These are phyloP conservation scores for Cosmopolites sordidus DNA, from an alignment of 2,888 invertebrate species.

Conservation along the genomic window DNA sequence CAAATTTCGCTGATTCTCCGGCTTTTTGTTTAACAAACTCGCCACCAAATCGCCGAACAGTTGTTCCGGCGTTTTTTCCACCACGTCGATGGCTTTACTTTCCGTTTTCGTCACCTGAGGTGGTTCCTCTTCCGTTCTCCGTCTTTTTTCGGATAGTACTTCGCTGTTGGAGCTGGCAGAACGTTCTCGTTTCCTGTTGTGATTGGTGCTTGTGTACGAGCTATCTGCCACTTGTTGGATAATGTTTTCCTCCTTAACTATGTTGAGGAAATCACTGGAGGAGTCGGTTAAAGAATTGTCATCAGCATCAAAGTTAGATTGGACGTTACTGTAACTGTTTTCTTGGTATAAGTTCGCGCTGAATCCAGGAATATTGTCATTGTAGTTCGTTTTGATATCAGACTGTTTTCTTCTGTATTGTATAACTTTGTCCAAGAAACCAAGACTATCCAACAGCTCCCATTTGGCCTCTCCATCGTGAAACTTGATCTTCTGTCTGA, in stretches of 20 bases:
- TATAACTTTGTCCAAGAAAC: constrained; percentile 39
- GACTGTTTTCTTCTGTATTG: constrained; percentile 34
- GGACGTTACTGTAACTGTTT: constrained; percentile 5
- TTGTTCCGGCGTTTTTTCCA: constrained; percentile 35
- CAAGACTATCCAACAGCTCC: constrained; percentile 37
- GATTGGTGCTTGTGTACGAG: constrained; percentile 24
- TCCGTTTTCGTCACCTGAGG: neutral
- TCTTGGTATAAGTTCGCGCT: neutral
- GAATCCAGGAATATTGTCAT: neutral
- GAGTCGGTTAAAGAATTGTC: constrained; percentile 33
- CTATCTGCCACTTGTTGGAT: constrained; percentile 32
- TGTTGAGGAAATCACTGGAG: constrained; percentile 28
- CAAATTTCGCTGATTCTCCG: constrained; percentile 36
- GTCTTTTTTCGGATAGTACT: constrained; percentile 21
- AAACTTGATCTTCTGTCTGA: constrained; percentile 37
- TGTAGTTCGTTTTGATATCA: neutral
- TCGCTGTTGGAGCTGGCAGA: constrained; percentile 29
- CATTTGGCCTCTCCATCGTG: constrained; percentile 38
- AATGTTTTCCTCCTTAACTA: constrained; percentile 31
- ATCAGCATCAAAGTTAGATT: constrained; percentile 24
- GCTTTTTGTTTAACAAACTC: constrained; percentile 36
- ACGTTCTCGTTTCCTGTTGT: constrained; percentile 22
- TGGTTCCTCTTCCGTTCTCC: constrained; percentile 6
- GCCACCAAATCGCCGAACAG: constrained; percentile 40
- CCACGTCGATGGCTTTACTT: constrained; percentile 12